Percentiles rank a stretch among this genome's conserved stretches.
These are phyloP conservation scores for Urocitellus parryii DNA, from an alignment of 2,113 vertebrate species.

Conservation along the genomic window DNA sequence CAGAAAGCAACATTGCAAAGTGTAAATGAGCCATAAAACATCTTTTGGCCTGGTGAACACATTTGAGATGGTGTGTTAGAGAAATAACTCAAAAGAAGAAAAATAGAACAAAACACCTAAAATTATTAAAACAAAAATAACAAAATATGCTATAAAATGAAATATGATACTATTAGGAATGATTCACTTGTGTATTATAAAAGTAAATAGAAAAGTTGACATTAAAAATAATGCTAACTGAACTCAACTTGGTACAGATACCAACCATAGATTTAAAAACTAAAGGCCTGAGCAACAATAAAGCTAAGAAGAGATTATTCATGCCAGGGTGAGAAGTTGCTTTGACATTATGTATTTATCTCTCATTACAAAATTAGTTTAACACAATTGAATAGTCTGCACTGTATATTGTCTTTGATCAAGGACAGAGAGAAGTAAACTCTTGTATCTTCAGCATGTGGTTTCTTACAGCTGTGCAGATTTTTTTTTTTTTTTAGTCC, in stretches of 20 bases:
- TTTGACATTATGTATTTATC: not conserved
- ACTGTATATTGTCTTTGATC: not conserved
- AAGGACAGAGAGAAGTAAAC: not conserved
- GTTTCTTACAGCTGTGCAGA: not conserved
- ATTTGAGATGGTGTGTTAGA: not conserved
- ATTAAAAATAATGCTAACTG: not conserved
- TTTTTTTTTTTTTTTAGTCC: not conserved
- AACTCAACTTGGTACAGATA: not conserved
- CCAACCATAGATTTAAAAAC: not conserved
- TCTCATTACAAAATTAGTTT: not conserved
- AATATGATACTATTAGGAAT: not conserved
- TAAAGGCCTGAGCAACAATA: not conserved
- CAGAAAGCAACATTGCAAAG: constrained; percentile 20
- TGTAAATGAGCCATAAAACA: not conserved
- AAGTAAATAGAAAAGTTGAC: constrained; percentile 28
- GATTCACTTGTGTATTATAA: not conserved
- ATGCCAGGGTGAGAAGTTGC: not conserved
- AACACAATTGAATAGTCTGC: not conserved
- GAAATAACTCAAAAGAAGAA: constrained; percentile 27
- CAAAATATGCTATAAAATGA: not conserved
- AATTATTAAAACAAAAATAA: constrained; percentile 21
- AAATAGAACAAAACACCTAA: not conserved
- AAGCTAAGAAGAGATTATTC: not conserved
- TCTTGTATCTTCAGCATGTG: not conserved
- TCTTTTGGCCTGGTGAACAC: not conserved